phyloP scores from a whole-genome alignment of 2,797 vertebrate species.

The Notolepis coatsorum region DNA sequence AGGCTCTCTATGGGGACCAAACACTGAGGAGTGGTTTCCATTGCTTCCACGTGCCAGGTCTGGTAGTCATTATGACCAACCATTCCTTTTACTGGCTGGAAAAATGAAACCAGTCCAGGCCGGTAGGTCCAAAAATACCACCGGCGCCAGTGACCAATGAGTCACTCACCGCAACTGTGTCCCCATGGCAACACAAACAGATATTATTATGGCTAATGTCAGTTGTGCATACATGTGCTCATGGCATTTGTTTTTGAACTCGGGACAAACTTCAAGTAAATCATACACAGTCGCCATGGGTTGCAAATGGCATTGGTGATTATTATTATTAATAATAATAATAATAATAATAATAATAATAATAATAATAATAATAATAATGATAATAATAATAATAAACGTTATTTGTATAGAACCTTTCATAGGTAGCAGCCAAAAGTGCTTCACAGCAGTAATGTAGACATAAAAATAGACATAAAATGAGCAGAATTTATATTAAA shows the following conservation, averaged over 20 bases:
- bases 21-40: slow-evolving; percentile 49
- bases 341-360: too few relatives aligned
- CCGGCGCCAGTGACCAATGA: slow-evolving; percentile 28
- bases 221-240: not conserved
- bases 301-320: too few relatives aligned
- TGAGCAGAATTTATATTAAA: too few relatives aligned
- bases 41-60: slow-evolving; percentile 16
- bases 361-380: too few relatives aligned
- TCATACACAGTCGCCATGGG: not conserved
- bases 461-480: too few relatives aligned
- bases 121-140: slow-evolving; percentile 40
- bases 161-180: slow-evolving; percentile 39
- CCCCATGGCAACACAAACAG: slow-evolving; percentile 29
- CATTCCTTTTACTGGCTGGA: slow-evolving; percentile 9
- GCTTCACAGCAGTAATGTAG: too few relatives aligned
- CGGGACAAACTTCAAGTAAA: too few relatives aligned
- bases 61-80: slow-evolving; percentile 34
- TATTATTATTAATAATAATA: too few relatives aligned
- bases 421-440: too few relatives aligned
- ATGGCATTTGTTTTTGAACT: not conserved
- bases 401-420: too few relatives aligned
- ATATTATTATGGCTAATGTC: not conserved
- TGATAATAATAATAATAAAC: too few relatives aligned
- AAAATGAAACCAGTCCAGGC: slow-evolving; percentile 36
- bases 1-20: slow-evolving; percentile 41